Base-by-base conservation (phyloP, 2,797 vertebrate species). In the Sphenopsis melanotis region DNA sequence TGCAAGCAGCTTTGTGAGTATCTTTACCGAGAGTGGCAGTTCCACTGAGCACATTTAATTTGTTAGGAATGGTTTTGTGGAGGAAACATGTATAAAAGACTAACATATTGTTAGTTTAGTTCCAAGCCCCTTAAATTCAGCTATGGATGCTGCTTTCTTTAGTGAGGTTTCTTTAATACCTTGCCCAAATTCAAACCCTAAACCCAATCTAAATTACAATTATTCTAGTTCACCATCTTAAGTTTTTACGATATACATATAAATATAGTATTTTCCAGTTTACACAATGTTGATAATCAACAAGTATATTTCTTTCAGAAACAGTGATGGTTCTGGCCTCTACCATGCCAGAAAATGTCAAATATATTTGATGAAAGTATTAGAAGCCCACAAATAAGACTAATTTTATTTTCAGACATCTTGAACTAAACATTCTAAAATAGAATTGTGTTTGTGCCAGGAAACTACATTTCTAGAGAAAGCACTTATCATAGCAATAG, bases 401-500 rank as follows among this genome's bases (percentile, higher is more conserved):
- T 96, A 79, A 85, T 95, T 96, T 97, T 95, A 91, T 97, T 90
- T 96, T 97, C 94, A 86, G 91, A 90, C 78, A 82, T 97, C 94
- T 97, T 39, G 18, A 97, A 88, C 87, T 90, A 97, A 97, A 88
- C 94, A 92, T 94, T 95, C 78, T 81, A 96, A 98, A 98, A 97
- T 95, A 96, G 96, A 97, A 96, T 92, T 97, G 82, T 94, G 89
- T 94, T 97, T 97, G 87, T 61, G 77, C 91, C 90, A 96, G 87
- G 50, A 97, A 96, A 97, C 89, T 96, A 83, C 90, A 97, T 83
- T 95, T 94, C 56, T 81, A 87, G 82, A 93, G 94, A 95, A 96
- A 97, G 96, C 94, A 90, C 85, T 94, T 96, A 97, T 87, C 93
- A 84, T 94, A 95, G 96, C 88, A 96, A 95, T 97, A 96, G 89